phyloP scores from a whole-genome alignment of 2,888 invertebrate genomes.

The Hedychridium roseum region DNA sequence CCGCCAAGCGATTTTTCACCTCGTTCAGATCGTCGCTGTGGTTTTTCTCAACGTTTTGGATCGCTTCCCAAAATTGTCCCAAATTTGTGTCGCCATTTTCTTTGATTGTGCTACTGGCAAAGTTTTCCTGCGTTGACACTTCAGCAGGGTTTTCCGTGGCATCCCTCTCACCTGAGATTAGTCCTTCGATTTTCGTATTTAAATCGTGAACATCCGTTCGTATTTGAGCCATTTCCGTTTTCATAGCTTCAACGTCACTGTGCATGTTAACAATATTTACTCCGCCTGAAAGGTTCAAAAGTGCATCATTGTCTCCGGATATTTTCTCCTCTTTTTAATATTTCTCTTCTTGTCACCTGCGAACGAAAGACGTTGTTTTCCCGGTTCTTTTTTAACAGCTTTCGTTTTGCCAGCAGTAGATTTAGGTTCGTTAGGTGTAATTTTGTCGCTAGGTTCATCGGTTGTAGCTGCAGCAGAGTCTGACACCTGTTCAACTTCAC shows the following conservation, averaged over 20 bases:
- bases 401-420: no score
- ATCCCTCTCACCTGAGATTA: conserved; percentile 7
- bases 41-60: not conserved
- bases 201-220: conserved; percentile 27
- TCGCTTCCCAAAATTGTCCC: not conserved
- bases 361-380: no score
- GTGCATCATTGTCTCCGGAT: no score
- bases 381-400: no score
- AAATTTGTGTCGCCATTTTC: not conserved
- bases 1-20: conserved; percentile 28
- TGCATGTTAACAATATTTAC: conserved; percentile 34
- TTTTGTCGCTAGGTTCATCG: no score
- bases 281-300: conserved; percentile 22
- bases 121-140: no score
- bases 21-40: conserved; percentile 7
- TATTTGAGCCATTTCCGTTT: conserved; percentile 29
- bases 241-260: conserved; percentile 25
- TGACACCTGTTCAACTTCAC: no score
- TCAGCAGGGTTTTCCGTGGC: not conserved
- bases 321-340: no score
- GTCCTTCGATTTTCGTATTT: conserved; percentile 15
- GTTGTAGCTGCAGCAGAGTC: no score
- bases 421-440: no score
- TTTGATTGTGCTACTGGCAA: no score
- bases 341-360: no score